Conservation (phyloP, 2,888 invertebrate genomes). For the Sicus ferrugineus region DNA sequence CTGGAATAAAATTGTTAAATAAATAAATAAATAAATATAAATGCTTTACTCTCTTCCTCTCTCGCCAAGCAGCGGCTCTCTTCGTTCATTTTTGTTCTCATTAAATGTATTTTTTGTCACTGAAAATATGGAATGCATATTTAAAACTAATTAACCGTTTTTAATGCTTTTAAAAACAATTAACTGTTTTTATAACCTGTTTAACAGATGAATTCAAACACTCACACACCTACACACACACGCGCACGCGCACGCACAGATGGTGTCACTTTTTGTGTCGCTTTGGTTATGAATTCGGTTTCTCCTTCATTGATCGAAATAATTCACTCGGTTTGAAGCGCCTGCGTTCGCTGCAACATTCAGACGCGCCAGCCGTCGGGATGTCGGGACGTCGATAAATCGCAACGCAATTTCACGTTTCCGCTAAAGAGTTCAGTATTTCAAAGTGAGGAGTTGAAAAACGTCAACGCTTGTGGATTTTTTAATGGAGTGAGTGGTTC, state of each 20-base stretch:
- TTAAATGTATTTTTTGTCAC: background rate
- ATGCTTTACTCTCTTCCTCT: too few relatives aligned
- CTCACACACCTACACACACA: background rate
- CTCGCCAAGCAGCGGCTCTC: too few relatives aligned
- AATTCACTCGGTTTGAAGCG: background rate
- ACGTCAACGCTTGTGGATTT: background rate
- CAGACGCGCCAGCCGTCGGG: background rate
- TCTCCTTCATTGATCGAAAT: background rate
- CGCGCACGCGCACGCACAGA: background rate
- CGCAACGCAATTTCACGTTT: background rate
- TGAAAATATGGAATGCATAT: background rate
- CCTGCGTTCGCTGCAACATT: background rate
- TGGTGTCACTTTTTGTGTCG: background rate
- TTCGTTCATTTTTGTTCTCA: background rate
- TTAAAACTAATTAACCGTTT: background rate
- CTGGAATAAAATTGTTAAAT: background rate
- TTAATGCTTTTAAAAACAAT: background rate
- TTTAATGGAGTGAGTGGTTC: background rate
- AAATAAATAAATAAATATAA: background rate
- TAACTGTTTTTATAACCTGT: background rate
- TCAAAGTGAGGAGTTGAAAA: background rate
- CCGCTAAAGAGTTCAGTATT: background rate
- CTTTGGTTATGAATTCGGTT: background rate
- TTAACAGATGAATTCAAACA: background rate
- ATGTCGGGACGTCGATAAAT: conserved; percentile 9